phyloP scores from a whole-genome alignment of 1,140 invertebrate species.

The Neoseiulus cucumeris region DNA sequence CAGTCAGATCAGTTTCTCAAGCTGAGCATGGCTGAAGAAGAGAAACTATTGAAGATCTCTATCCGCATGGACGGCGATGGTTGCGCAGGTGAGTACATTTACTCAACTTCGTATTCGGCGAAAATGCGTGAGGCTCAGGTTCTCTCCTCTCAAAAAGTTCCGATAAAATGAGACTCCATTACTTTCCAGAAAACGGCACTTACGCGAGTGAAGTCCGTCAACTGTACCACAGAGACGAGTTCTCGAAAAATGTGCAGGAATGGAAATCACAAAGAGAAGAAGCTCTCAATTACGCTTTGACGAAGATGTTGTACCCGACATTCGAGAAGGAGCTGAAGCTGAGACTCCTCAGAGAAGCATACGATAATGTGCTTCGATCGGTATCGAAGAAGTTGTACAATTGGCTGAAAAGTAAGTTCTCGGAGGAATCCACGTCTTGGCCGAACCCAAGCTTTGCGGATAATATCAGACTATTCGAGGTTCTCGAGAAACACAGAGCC shows the following conservation, averaged over 20 bases:
- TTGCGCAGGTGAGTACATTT: not conserved
- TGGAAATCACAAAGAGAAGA: constrained; percentile 79
- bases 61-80: constrained; percentile 27
- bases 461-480: not conserved
- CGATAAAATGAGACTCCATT: no score
- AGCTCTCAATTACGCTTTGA: constrained; percentile 68
- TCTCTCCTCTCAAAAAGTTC: no score
- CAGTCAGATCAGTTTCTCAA: constrained; percentile 74
- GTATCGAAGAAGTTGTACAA: constrained; percentile 13
- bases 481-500: not conserved
- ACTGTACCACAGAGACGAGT: constrained; percentile 80
- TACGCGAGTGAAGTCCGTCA: constrained; percentile 82
- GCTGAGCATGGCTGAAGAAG: constrained; percentile 35
- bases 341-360: constrained; percentile 61
- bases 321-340: constrained; percentile 65
- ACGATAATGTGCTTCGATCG: constrained; percentile 57
- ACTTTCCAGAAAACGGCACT: constrained; percentile 29
- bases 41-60: constrained; percentile 19
- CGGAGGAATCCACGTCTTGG: not conserved
- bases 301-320: constrained; percentile 67
- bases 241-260: constrained; percentile 79
- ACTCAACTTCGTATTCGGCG: no score
- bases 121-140: no score
- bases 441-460: not conserved
- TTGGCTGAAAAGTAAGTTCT: constrained; percentile 4